These are phyloP conservation scores for Calephelis virginiensis DNA, from an alignment of 1,140 invertebrate species.

Conservation along the genomic window DNA sequence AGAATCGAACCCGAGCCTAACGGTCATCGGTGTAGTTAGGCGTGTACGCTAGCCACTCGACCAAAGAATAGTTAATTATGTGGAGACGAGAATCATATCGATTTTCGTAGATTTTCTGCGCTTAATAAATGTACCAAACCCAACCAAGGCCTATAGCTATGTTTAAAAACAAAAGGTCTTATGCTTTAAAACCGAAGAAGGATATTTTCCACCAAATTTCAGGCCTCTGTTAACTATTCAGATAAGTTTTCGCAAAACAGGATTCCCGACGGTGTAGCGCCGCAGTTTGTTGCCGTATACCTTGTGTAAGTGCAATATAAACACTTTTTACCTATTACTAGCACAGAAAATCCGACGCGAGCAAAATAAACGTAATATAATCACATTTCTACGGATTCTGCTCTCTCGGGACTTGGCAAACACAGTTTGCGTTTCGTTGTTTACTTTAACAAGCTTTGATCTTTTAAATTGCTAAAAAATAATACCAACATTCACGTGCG, in stretches of 20 bases:
- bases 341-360: background rate
- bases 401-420: background rate
- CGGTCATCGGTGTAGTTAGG: too few species aligned
- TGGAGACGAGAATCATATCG: too few species aligned
- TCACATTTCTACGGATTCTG: slow-evolving; percentile 4
- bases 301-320: slow-evolving; percentile 6
- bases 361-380: slow-evolving; percentile 5
- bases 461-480: slow-evolving; percentile 2
- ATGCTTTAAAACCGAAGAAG: too few species aligned
- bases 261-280: background rate
- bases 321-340: slow-evolving; percentile 2
- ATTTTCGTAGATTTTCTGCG: too few species aligned
- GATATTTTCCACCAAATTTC: background rate
- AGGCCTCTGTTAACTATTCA: background rate
- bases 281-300: background rate
- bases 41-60: too few species aligned
- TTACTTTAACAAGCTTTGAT: slow-evolving; percentile 11
- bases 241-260: background rate
- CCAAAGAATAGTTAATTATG: too few species aligned
- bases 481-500: background rate
- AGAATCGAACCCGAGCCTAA: too few species aligned
- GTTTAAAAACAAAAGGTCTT: too few species aligned
- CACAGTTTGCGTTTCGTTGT: background rate
- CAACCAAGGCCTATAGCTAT: too few species aligned
- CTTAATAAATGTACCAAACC: too few species aligned